phyloP scores from a whole-genome alignment of 1,140 invertebrate species.

The Aphaenogaster rudis region DNA sequence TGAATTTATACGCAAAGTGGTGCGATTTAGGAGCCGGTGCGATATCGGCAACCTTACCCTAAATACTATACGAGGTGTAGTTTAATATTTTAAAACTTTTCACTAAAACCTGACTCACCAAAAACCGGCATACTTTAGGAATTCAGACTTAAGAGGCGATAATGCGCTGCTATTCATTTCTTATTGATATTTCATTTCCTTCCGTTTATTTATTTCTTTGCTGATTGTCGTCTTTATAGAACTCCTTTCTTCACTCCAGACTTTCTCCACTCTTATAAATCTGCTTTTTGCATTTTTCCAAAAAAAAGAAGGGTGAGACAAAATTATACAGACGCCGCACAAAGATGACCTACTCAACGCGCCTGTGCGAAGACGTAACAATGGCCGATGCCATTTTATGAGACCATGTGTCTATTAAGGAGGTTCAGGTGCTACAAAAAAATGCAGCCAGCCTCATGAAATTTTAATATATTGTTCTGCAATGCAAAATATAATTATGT shows the following conservation, averaged over 20 bases:
- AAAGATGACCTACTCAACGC: background rate
- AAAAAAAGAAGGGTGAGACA: background rate
- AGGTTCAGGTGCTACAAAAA: too few species aligned
- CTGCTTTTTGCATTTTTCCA: background rate
- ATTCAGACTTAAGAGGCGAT: background rate
- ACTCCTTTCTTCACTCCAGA: background rate
- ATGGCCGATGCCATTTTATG: slow-evolving; percentile 1
- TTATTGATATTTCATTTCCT: background rate
- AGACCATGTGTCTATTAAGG: background rate
- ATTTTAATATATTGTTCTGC: too few species aligned
- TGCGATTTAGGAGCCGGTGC: too few species aligned
- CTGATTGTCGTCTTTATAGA: background rate
- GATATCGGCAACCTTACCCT: too few species aligned
- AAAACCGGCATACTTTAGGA: too few species aligned
- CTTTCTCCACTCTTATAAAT: background rate
- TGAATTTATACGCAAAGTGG: too few species aligned
- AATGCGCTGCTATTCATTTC: background rate
- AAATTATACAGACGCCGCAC: background rate
- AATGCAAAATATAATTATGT: too few species aligned
- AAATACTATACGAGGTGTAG: too few species aligned
- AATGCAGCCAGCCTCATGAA: too few species aligned
- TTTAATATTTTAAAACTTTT: too few species aligned
- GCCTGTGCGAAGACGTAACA: background rate
- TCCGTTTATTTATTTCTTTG: background rate
- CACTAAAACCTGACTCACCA: too few species aligned